A percentile compares a stretch with the other conserved stretches of the same genome.
Conservation (phyloP, 64 coral and sea anemone species). For the Actinia equina region DNA sequence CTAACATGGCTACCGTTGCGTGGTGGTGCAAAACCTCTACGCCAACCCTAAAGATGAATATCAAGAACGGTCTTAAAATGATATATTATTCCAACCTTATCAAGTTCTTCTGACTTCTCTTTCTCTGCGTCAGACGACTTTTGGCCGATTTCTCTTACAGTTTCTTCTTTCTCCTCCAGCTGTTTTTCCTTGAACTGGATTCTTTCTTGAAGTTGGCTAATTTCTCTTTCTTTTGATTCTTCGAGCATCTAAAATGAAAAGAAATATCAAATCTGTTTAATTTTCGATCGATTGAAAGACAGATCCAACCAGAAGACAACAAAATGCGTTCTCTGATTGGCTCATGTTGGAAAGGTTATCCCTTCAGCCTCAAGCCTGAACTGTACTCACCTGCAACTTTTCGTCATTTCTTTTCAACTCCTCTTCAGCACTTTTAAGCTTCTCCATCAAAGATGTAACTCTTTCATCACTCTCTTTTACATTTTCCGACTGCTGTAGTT, state of each 20-base stretch:
- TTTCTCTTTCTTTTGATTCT: conserved; percentile 11
- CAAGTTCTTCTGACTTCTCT: conserved; percentile 56
- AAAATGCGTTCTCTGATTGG: too few relatives aligned
- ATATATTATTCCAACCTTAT: conserved; percentile 11
- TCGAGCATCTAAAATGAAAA: conserved; percentile 1
- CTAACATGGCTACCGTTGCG: too few relatives aligned
- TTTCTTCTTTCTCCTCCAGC: background rate
- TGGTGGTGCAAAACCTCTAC: too few relatives aligned
- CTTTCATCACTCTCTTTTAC: conserved; percentile 22
- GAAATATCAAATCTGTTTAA: background rate
- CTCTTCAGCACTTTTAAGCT: conserved; percentile 15
- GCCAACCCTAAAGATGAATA: too few relatives aligned
- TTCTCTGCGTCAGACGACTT: background rate
- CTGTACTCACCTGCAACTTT: background rate
- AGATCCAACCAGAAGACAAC: too few relatives aligned
- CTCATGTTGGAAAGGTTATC: too few relatives aligned
- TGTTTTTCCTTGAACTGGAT: conserved; percentile 1
- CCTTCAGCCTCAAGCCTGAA: too few relatives aligned
- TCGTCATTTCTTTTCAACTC: background rate
- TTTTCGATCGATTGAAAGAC: background rate
- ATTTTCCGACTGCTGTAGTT: conserved; percentile 13
- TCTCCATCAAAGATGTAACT: conserved; percentile 2
- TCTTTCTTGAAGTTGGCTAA: background rate
- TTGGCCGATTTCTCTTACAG: background rate
- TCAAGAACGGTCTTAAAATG: too few relatives aligned